Conservation (phyloP, 2,888 invertebrate genomes). For the Callinectes sapidus region DNA sequence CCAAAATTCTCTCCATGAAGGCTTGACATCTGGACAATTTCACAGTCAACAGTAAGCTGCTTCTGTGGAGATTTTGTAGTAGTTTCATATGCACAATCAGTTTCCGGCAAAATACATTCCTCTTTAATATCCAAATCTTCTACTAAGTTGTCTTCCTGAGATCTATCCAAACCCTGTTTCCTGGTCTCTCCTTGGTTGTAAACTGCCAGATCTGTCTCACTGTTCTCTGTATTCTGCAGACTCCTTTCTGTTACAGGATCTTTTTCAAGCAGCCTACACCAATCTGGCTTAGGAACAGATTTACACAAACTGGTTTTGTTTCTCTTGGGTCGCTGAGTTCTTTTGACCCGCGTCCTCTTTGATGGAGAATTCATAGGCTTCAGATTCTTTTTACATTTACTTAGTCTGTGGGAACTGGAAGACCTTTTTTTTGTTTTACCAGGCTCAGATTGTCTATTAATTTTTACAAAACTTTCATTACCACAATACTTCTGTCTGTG, state of each 20-base stretch:
- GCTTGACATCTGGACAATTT: neutral
- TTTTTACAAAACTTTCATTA: slow-evolving; percentile 45
- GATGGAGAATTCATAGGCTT: neutral
- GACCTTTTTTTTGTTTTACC: slow-evolving; percentile 30
- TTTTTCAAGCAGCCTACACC: neutral
- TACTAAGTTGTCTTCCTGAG: neutral
- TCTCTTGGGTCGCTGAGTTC: neutral
- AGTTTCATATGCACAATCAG: neutral
- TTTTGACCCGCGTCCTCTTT: slow-evolving; percentile 38
- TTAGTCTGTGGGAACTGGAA: neutral
- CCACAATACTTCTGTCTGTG: slow-evolving; percentile 66
- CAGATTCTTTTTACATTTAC: slow-evolving; percentile 43
- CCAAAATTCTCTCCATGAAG: slow-evolving; percentile 20
- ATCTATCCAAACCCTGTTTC: neutral
- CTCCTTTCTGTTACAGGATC: neutral
- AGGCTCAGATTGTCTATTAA: neutral
- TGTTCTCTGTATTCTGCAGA: neutral
- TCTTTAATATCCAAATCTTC: slow-evolving; percentile 26
- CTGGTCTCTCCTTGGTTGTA: neutral
- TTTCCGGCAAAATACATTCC: neutral
- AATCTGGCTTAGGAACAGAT: neutral
- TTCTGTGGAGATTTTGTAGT: neutral
- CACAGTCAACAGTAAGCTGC: neutral
- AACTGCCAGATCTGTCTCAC: neutral
- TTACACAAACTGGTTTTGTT: neutral